phyloP scores from a whole-genome alignment of 2,888 invertebrate genomes.

The Latrodectus hesperus region DNA sequence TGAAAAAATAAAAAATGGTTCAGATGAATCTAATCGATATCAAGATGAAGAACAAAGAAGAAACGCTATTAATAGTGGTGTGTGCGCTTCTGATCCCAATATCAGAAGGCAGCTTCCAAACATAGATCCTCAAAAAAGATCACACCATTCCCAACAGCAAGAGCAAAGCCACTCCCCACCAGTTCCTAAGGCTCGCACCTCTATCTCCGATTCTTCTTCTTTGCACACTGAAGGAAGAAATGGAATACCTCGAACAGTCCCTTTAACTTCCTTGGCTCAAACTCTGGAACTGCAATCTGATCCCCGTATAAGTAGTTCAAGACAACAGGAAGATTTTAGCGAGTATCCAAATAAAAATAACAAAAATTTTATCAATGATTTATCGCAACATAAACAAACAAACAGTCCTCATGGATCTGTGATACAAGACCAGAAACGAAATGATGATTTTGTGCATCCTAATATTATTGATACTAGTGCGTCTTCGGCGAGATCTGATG shows the following conservation, averaged over 20 bases:
- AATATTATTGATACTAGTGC: conserved; percentile 37
- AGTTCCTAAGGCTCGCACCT: conserved; percentile 29
- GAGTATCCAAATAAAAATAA: conserved; percentile 8
- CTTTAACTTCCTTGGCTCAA: conserved; percentile 52
- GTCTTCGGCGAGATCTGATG: not conserved
- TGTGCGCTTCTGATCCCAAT: conserved; percentile 21
- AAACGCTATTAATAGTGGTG: conserved; percentile 45
- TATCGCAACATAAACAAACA: conserved; percentile 36
- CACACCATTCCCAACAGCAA: not conserved
- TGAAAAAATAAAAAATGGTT: conserved; percentile 24
- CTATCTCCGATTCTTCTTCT: conserved; percentile 7
- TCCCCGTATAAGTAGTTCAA: not conserved
- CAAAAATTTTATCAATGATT: conserved; percentile 39
- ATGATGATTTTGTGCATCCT: conserved; percentile 37
- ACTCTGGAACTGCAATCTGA: conserved; percentile 47
- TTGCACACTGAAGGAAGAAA: conserved; percentile 43
- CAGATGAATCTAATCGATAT: conserved; percentile 36
- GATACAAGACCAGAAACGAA: conserved; percentile 21
- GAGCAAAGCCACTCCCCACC: conserved; percentile 33
- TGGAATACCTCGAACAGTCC: conserved; percentile 64
- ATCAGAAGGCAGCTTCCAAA: conserved; percentile 37
- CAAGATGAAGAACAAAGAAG: conserved; percentile 54
- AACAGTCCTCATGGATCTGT: conserved; percentile 5
- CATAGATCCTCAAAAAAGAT: conserved; percentile 24
- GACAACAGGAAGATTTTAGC: not conserved